A percentile compares a stretch with the other conserved stretches of the same genome.
phyloP scores from a whole-genome alignment of 2,888 invertebrate genomes.

The Colletes collaris region DNA sequence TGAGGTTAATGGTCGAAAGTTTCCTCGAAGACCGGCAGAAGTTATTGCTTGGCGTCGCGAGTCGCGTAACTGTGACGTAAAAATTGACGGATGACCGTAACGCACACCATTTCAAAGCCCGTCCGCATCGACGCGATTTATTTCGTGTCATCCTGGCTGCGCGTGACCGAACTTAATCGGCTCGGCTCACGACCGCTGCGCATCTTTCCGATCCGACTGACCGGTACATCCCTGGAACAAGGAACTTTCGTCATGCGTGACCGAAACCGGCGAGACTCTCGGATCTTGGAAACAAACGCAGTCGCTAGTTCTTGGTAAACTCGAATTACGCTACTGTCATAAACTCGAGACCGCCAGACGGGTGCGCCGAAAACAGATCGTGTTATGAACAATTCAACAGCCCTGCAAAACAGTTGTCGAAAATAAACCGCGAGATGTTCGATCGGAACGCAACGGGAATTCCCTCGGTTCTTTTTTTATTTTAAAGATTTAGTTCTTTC shows the following conservation, averaged over 20 bases:
- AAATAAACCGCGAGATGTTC: too few relatives aligned
- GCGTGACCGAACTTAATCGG: slow-evolving; percentile 38
- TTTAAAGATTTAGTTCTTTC: too few relatives aligned
- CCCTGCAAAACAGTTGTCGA: too few relatives aligned
- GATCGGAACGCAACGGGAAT: too few relatives aligned
- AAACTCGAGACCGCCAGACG: not conserved
- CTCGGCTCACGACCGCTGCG: not conserved
- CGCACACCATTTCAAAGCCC: slow-evolving; percentile 13
- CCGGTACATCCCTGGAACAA: slow-evolving; percentile 40
- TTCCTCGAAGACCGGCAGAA: too few relatives aligned
- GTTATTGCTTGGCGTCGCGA: too few relatives aligned
- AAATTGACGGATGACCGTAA: slow-evolving; percentile 2
- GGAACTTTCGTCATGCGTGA: slow-evolving; percentile 9
- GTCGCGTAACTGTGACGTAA: not conserved
- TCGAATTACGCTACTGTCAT: slow-evolving; percentile 4
- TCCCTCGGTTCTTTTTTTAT: too few relatives aligned
- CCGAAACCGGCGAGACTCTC: not conserved
- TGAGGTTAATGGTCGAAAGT: too few relatives aligned
- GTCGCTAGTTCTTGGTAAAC: slow-evolving; percentile 3
- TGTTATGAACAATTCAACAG: not conserved
- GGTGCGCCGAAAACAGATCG: not conserved
- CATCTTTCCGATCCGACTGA: not conserved
- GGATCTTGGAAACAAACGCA: not conserved
- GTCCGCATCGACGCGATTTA: slow-evolving; percentile 28
- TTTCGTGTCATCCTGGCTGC: slow-evolving; percentile 19